Percentiles rank a stretch among this genome's conserved stretches.
Conservation (phyloP, 1,140 invertebrate genomes). For the Euura saliciscinereae region DNA sequence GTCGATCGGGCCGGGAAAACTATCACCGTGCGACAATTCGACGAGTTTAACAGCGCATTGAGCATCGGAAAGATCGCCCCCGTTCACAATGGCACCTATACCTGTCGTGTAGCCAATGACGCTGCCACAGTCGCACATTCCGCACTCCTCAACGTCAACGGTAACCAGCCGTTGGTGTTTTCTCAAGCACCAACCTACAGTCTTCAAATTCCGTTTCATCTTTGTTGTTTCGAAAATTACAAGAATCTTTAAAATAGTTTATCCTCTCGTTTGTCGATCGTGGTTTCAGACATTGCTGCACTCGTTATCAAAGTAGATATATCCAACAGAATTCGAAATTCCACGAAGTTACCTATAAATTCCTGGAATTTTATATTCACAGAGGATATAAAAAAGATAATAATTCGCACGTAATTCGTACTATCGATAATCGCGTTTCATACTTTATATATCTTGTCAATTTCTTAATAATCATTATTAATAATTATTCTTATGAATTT, state of each 20-base stretch:
- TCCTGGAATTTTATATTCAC: no score
- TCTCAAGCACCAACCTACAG: conserved; percentile 28
- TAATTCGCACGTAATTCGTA: no score
- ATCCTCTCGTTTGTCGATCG: conserved; percentile 9
- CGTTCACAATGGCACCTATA: conserved; percentile 74
- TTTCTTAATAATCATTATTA: not conserved
- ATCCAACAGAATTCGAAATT: no score
- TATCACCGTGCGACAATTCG: conserved; percentile 68
- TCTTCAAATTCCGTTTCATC: conserved; percentile 7
- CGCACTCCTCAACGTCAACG: conserved; percentile 68
- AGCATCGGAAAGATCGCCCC: conserved; percentile 68
- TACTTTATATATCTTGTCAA: not conserved
- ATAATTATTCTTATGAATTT: not conserved
- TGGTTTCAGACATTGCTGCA: not conserved
- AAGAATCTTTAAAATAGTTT: not conserved
- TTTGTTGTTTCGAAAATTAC: conserved; percentile 4
- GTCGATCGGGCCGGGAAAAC: conserved; percentile 42
- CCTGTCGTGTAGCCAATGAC: conserved; percentile 69
- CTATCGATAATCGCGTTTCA: no score
- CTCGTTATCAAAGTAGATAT: no score
- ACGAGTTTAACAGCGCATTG: conserved; percentile 69
- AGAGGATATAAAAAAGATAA: no score
- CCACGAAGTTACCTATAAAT: no score
- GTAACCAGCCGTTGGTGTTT: conserved; percentile 59
- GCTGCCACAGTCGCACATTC: conserved; percentile 66